A percentile compares a stretch with the other conserved stretches of the same genome.
phyloP scores from a whole-genome alignment of 1,140 invertebrate genomes.

The Bombus pascuorum region DNA sequence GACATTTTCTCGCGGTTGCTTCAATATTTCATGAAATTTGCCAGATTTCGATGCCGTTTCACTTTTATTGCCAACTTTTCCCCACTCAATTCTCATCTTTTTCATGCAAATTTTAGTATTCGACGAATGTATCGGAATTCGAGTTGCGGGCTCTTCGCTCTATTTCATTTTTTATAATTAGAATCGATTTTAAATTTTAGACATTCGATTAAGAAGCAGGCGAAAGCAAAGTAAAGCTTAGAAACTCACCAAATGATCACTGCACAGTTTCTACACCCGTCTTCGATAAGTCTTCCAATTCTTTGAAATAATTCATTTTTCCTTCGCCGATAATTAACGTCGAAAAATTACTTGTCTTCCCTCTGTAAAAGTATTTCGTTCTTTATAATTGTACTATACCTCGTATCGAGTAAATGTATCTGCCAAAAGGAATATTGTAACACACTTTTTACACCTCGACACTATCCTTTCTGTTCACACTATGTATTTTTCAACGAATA shows the following conservation, averaged over 20 bases:
- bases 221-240: neutral
- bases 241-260: neutral
- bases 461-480: no score
- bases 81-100: neutral
- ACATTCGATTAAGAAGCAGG: no score
- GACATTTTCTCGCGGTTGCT: conserved; percentile 48
- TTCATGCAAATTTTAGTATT: neutral
- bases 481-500: no score
- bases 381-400: neutral
- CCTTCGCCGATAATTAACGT: no score
- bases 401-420: no score
- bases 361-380: neutral
- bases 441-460: no score
- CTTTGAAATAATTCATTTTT: neutral
- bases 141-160: neutral
- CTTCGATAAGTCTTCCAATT: neutral
- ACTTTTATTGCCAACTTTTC: neutral
- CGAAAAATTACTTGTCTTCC: neutral
- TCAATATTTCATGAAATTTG: conserved; percentile 70
- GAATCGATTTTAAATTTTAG: no score
- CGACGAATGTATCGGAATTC: neutral
- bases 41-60: conserved; percentile 47
- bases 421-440: no score
- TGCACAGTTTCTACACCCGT: neutral
- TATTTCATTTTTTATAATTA: neutral